These are phyloP conservation scores for Cercocebus atys DNA, from an alignment of 2,113 vertebrate genomes.

Conservation along the genomic window DNA sequence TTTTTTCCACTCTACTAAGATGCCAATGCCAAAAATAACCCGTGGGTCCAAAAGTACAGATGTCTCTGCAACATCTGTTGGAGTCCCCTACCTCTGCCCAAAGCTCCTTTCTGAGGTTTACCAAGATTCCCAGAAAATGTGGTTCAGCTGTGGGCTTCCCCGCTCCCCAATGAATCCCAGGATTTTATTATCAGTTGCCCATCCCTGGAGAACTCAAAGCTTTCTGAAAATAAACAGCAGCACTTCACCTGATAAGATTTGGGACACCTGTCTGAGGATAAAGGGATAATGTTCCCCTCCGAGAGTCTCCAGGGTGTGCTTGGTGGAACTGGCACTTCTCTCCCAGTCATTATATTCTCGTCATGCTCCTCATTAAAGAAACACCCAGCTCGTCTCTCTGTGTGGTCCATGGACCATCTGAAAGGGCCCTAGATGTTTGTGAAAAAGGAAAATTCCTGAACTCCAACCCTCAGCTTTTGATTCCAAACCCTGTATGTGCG, in stretches of 20 bases:
- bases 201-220: background rate
- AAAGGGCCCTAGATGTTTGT: background rate
- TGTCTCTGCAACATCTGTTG: background rate
- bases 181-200: background rate
- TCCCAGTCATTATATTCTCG: background rate
- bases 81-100: background rate
- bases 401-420: background rate
- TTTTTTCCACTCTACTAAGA: background rate
- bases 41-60: too few relatives aligned
- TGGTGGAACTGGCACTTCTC: background rate
- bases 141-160: background rate
- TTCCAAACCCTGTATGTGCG: background rate
- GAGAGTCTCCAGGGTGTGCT: background rate
- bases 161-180: rapidly evolving
- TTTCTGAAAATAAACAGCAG: background rate
- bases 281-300: background rate
- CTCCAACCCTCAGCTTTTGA: background rate
- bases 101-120: background rate
- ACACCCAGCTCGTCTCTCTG: background rate
- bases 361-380: background rate
- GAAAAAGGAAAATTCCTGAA: background rate
- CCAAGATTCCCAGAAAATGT: background rate
- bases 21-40: background rate
- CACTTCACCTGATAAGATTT: background rate
- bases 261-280: background rate